These are phyloP conservation scores for Buteo buteo DNA, from an alignment of 2,113 vertebrate genomes.

Conservation along the genomic window DNA sequence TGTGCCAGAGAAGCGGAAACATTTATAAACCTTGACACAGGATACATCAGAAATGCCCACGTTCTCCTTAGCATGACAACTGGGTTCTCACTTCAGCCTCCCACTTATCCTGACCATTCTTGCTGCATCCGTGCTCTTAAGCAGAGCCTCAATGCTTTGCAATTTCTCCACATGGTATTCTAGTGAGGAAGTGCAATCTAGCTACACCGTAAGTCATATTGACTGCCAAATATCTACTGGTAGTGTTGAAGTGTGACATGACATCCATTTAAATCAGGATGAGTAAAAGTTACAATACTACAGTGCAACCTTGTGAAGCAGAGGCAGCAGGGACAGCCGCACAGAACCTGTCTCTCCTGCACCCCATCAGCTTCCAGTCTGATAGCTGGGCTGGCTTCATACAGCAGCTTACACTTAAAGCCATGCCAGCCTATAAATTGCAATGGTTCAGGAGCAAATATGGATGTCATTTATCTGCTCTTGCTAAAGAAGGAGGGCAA, in stretches of 20 bases:
- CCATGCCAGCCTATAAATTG: not conserved
- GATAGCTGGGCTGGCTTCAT: not conserved
- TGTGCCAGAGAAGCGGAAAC: not conserved
- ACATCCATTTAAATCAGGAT: not conserved
- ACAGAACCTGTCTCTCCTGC: not conserved
- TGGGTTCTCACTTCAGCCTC: not conserved
- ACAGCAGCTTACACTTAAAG: not conserved
- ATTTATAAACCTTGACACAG: not conserved
- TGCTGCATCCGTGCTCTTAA: not conserved
- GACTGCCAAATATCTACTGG: not conserved
- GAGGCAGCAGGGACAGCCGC: not conserved
- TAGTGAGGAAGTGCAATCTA: not conserved
- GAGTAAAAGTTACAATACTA: not conserved
- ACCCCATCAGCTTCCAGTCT: not conserved
- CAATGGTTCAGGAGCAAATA: not conserved
- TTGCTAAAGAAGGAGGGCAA: not conserved
- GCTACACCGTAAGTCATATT: not conserved
- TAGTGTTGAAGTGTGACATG: not conserved
- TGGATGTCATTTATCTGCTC: not conserved
- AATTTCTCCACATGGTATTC: not conserved
- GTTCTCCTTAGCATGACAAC: not conserved
- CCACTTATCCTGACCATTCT: not conserved
- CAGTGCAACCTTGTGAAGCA: not conserved
- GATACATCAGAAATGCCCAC: not conserved
- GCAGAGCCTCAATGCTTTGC: not conserved